A percentile compares a stretch with the other conserved stretches of the same genome.
These are phyloP conservation scores for Fragum sueziense DNA, from an alignment of 2,888 invertebrate species.

Conservation along the genomic window DNA sequence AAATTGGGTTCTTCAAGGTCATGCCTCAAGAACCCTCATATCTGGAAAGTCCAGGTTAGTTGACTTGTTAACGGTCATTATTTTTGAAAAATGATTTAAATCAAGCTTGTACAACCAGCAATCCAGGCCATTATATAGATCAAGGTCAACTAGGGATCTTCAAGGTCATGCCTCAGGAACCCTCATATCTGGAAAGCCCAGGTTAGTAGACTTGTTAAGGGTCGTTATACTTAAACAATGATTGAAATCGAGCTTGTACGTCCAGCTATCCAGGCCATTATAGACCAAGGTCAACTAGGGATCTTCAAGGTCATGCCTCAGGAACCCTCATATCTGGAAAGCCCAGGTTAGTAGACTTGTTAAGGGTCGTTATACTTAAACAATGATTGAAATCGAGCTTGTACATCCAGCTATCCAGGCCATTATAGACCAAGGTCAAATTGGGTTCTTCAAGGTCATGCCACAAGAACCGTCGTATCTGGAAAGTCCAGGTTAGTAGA, in stretches of 20 bases:
- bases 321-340: conserved; percentile 26
- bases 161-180: conserved; percentile 16
- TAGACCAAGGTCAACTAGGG: conserved; percentile 17
- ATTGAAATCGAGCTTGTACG: conserved; percentile 42
- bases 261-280: conserved; percentile 31
- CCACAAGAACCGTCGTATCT: conserved; percentile 25
- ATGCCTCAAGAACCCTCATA: conserved; percentile 18
- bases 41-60: conserved; percentile 54
- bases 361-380: no score
- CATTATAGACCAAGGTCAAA: conserved; percentile 18
- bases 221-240: no score
- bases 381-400: conserved; percentile 51
- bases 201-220: no score
- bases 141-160: conserved; percentile 22
- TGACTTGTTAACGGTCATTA: no score
- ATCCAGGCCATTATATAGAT: conserved; percentile 33
- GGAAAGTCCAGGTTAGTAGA: conserved; percentile 55
- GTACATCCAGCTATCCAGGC: conserved; percentile 38
- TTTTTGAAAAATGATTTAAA: no score
- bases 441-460: conserved; percentile 31
- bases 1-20: conserved; percentile 28
- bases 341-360: conserved; percentile 61
- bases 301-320: conserved; percentile 22
- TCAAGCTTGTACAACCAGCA: conserved; percentile 36
- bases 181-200: conserved; percentile 44